Conservation (phyloP, 2,113 vertebrate species). For the Paratilapia polleni region DNA sequence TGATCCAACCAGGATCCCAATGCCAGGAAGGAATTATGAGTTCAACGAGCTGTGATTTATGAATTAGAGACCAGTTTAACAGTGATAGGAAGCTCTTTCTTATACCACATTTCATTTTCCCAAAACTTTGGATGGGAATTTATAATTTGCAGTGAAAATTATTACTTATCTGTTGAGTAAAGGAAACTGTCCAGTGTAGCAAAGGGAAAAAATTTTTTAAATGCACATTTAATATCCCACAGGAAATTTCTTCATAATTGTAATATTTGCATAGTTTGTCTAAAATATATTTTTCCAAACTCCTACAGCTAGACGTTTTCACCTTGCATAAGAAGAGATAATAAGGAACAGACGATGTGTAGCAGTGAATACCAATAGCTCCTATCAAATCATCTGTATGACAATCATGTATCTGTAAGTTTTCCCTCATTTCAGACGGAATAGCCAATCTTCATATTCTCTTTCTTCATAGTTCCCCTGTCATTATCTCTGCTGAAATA, state of each 20-base stretch:
- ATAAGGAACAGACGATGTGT: background rate
- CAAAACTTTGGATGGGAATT: background rate
- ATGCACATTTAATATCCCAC: background rate
- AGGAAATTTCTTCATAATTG: background rate
- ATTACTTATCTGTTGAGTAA: background rate
- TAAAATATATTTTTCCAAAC: background rate
- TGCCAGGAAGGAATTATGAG: background rate
- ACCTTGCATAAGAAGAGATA: background rate
- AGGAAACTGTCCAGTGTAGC: background rate
- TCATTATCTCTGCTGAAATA: background rate
- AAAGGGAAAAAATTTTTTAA: no score
- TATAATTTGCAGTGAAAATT: background rate
- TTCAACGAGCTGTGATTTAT: slow-evolving; percentile 3
- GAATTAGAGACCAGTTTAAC: slow-evolving; percentile 10
- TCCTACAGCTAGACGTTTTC: background rate
- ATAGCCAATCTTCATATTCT: background rate
- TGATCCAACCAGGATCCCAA: slow-evolving; percentile 5
- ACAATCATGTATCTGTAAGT: background rate
- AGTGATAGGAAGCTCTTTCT: background rate
- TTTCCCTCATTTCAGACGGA: background rate
- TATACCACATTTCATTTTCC: background rate
- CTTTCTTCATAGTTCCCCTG: background rate
- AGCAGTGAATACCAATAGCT: slow-evolving; percentile 12
- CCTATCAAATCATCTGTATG: background rate
- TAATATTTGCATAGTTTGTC: background rate